Percentiles rank a stretch among this genome's conserved stretches.
phyloP scores from a whole-genome alignment of 2,888 invertebrate species.

The Carterocephalus palaemon region DNA sequence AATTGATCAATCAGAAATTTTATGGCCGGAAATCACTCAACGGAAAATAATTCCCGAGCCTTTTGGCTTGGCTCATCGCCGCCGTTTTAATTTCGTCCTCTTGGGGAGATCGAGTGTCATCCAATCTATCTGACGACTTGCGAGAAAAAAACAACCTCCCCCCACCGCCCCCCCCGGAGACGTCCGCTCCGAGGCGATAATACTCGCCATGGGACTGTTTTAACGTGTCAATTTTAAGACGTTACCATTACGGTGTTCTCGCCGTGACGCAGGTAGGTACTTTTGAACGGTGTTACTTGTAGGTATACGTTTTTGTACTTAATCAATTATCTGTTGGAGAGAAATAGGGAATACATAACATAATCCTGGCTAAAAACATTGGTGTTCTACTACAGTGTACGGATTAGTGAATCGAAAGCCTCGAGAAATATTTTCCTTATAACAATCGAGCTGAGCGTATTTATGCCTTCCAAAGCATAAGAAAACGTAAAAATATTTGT shows the following conservation, averaged over 20 bases:
- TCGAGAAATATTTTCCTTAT: no score
- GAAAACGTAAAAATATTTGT: no score
- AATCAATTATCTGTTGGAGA: no score
- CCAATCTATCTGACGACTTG: conserved; percentile 75
- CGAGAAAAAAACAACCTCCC: conserved; percentile 57
- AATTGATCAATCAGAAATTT: conserved; percentile 79
- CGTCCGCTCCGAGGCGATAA: conserved; percentile 56
- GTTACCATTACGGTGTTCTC: conserved; percentile 14
- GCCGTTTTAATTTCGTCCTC: conserved; percentile 77
- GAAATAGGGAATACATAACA: no score
- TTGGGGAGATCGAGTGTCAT: conserved; percentile 78
- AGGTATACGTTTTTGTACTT: no score
- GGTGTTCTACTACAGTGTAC: no score
- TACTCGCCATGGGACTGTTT: conserved; percentile 57
- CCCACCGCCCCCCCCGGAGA: conserved; percentile 36
- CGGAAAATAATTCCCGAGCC: conserved; percentile 75
- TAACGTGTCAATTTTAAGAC: conserved; percentile 30
- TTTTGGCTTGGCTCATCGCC: conserved; percentile 73
- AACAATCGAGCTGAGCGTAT: no score
- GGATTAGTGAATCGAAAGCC: no score
- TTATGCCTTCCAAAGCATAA: no score
- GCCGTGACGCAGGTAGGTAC: conserved; percentile 11
- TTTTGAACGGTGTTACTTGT: no score
- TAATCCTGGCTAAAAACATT: no score
- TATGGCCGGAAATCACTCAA: conserved; percentile 77